Base-by-base conservation (phyloP, 2,113 vertebrate genomes). In the Pterocles burchelli region DNA sequence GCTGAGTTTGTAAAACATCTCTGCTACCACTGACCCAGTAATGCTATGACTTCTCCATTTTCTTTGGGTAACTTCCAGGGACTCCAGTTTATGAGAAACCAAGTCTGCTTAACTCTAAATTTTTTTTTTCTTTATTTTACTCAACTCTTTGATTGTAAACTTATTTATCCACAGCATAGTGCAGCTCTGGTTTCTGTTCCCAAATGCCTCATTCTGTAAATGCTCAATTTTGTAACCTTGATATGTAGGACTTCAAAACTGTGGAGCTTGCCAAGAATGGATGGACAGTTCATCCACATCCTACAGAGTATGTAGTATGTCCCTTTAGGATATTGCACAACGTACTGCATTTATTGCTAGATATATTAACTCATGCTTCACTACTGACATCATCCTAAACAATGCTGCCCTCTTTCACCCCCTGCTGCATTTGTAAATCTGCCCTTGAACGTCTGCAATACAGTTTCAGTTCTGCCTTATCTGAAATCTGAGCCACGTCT, bases 141-240 rank as follows among this genome's bases (percentile, higher is more conserved):
- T 90, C 5, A 3, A 4, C 11, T 41, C 68, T 83, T 91, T 73
- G 17, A 81, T 65, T 84, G 52, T 74, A 90, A 92, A 59, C 22
- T 25, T 34, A 77, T 75, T 86, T 81, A 78, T 63, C 38, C 67
- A 21, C 49, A 84, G 38, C 24, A 31, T 49, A 95, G 72, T 41
- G 29, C 10, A 17, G 33, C 38, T 90, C 82, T 83, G 54, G 36
- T 93, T 96, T 65, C 90, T 43, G 70, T 66, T 97, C 92, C 92
- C 96, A 95, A 78, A 82, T 52, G 76, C 13, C 70, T 95, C 52
- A 22, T 90, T 92, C 68, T 90, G 84, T 11, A 84, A 46, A 62
- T 5, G 34, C 25, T 89, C 49, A 4, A 29, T 49, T 94, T 92
- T 88, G 26, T 80, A 93, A 77, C 61, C 20, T 45, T 63, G 29